These are phyloP conservation scores for Andrena haemorrhoa DNA, from an alignment of 2,888 invertebrate species.

Conservation along the genomic window DNA sequence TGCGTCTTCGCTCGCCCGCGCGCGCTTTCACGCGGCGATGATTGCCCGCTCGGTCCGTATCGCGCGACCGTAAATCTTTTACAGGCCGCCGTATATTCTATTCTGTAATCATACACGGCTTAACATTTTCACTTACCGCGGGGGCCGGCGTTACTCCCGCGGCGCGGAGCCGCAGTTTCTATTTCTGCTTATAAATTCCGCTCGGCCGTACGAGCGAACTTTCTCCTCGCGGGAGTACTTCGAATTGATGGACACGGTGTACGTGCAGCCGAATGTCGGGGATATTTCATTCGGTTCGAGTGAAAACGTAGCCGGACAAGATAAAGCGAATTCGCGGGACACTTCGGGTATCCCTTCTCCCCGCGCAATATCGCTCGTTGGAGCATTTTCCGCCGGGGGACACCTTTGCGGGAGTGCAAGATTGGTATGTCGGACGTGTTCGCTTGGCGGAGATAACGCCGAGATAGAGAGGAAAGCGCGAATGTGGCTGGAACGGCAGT, in stretches of 20 bases:
- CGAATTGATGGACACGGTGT: constrained; percentile 53
- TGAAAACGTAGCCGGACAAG: constrained; percentile 30
- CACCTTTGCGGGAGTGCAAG: no score
- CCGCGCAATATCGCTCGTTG: no score
- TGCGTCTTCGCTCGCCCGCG: background rate
- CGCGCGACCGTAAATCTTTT: constrained; percentile 56
- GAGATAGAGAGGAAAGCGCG: no score
- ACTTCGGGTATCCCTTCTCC: background rate
- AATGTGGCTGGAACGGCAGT: no score
- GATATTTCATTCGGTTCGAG: constrained; percentile 43
- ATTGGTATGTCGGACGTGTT: no score
- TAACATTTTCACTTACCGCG: constrained; percentile 60
- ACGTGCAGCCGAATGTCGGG: constrained; percentile 37
- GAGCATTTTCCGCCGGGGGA: no score
- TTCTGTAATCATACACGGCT: constrained; percentile 51
- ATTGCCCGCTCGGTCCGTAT: background rate
- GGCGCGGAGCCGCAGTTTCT: constrained; percentile 54
- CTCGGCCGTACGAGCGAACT: constrained; percentile 44
- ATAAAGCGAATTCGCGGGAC: constrained; percentile 14
- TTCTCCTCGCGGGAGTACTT: constrained; percentile 61
- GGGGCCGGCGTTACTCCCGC: constrained; percentile 36
- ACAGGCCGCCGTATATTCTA: constrained; percentile 43
- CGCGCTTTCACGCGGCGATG: constrained; percentile 21
- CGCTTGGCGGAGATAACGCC: no score
- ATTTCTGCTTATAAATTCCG: constrained; percentile 62